Percentiles rank a stretch among this genome's conserved stretches.
Conservation (phyloP, 2,113 vertebrate genomes). For the Balaeniceps rex region DNA sequence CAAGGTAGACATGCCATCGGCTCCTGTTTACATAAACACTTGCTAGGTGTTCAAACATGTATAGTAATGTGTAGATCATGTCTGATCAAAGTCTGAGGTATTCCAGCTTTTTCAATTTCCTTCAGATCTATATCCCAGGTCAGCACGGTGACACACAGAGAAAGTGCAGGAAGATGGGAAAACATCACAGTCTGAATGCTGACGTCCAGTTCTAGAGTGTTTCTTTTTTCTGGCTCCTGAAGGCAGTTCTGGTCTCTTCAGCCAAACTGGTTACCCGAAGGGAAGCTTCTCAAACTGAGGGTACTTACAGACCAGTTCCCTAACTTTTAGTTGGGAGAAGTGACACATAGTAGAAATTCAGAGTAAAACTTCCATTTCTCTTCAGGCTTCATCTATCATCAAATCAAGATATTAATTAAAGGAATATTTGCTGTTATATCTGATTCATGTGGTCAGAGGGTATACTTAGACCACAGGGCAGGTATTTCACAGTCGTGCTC, state of each 20-base stretch:
- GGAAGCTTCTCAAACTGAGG: neutral
- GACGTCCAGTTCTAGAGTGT: neutral
- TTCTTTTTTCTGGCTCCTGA: neutral
- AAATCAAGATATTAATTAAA: neutral
- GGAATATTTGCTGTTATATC: neutral
- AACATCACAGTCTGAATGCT: neutral
- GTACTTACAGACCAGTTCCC: neutral
- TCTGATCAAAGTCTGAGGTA: neutral
- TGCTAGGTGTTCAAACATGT: neutral
- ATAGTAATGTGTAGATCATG: too few species aligned
- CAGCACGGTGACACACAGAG: neutral
- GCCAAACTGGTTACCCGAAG: neutral
- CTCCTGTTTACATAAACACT: neutral
- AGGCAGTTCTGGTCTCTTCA: neutral
- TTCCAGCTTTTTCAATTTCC: neutral
- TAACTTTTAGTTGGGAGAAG: neutral
- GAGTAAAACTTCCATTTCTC: neutral
- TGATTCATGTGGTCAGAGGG: neutral
- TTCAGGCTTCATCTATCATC: neutral
- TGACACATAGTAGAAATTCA: neutral
- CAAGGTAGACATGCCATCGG: neutral
- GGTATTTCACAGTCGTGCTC: neutral
- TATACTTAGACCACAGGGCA: neutral
- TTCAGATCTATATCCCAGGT: neutral
- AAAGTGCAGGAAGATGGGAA: neutral